A percentile compares a stretch with the other conserved stretches of the same genome.
These are phyloP conservation scores for Merluccius polli DNA, from an alignment of 2,797 vertebrate species.

Conservation along the genomic window DNA sequence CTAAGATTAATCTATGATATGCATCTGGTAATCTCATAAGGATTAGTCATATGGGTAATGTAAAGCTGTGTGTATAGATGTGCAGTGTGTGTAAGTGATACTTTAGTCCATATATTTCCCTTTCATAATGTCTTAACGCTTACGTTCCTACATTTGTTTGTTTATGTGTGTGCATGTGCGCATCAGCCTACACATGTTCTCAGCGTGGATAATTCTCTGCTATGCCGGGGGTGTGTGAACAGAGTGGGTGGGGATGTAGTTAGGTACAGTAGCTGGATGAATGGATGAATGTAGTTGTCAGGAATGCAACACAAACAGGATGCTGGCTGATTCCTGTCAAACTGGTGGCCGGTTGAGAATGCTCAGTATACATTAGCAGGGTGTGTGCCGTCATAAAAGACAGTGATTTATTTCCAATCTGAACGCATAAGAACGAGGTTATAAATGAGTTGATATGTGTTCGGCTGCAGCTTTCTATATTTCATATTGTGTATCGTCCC, in stretches of 20 bases:
- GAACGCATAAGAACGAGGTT: neutral
- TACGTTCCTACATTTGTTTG: neutral
- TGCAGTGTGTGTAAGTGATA: too few species aligned
- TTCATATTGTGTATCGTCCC: neutral
- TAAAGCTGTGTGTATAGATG: too few species aligned
- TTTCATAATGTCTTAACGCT: too few species aligned
- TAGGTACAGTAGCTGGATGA: neutral
- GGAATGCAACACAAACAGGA: neutral
- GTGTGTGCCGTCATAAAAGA: too few species aligned
- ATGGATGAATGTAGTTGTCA: neutral
- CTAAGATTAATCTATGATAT: too few species aligned
- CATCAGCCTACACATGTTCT: neutral
- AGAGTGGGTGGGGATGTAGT: neutral
- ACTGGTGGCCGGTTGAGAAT: too few species aligned
- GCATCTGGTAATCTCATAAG: too few species aligned
- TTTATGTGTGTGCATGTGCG: constrained; percentile 1
- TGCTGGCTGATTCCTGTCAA: neutral
- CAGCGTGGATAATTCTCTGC: constrained; percentile 9
- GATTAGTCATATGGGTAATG: too few species aligned
- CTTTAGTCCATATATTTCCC: too few species aligned
- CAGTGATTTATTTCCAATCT: neutral
- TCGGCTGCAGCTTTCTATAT: neutral
- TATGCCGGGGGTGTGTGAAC: neutral
- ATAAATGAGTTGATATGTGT: neutral
- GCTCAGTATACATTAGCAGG: neutral